A percentile compares a stretch with the other conserved stretches of the same genome.
Conservation (phyloP, 2,888 invertebrate genomes). For the Hyposoter dolosus region DNA sequence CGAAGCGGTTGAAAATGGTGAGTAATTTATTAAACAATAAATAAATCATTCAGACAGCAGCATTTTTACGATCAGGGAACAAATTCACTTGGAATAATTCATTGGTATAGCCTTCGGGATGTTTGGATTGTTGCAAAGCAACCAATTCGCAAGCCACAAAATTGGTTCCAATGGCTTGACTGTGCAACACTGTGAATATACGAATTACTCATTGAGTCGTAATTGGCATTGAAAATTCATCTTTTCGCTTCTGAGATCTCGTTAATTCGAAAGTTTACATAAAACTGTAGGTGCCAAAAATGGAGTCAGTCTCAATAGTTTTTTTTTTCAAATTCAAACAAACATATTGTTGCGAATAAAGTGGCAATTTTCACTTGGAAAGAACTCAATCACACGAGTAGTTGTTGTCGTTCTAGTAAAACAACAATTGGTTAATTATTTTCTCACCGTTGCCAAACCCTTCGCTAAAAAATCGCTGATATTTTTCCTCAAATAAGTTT, state of each 20-base stretch:
- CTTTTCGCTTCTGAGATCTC: neutral
- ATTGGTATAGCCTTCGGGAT: constrained; percentile 86
- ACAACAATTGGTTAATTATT: neutral
- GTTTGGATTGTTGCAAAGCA: constrained; percentile 91
- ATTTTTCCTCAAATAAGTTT: constrained; percentile 89
- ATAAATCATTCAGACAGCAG: neutral
- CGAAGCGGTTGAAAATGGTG: constrained; percentile 32
- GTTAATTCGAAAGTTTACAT: neutral
- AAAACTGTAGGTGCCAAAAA: too few species aligned
- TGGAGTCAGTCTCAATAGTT: too few species aligned
- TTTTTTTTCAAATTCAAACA: too few species aligned
- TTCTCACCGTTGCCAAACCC: constrained; percentile 84
- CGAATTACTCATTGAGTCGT: neutral
- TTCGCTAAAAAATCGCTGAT: constrained; percentile 89
- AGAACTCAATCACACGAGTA: too few species aligned
- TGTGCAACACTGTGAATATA: constrained; percentile 86
- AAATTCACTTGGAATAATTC: constrained; percentile 16
- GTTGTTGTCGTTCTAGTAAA: too few species aligned
- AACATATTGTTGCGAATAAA: too few species aligned
- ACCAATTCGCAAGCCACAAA: constrained; percentile 91
- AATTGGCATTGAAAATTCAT: neutral
- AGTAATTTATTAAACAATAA: constrained; percentile 24
- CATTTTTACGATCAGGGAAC: neutral
- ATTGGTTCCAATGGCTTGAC: constrained; percentile 92
- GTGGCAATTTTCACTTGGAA: too few species aligned